These are phyloP conservation scores for Catagonus wagneri DNA, from an alignment of 2,113 vertebrate species.

Conservation along the genomic window DNA sequence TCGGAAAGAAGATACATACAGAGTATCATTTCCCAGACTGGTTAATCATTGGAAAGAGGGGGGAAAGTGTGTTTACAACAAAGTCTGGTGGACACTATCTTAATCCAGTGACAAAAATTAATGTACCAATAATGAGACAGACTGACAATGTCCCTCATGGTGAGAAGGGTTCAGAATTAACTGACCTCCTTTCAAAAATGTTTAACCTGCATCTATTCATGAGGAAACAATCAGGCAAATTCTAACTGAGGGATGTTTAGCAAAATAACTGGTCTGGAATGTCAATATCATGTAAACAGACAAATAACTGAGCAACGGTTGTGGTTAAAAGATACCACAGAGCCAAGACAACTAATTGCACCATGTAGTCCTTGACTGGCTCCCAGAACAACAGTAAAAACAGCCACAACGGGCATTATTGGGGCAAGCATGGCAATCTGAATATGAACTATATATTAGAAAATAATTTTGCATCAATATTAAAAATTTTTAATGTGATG, in stretches of 20 bases:
- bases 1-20: neutral
- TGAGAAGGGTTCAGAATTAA: neutral
- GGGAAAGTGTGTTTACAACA: neutral
- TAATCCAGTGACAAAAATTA: neutral
- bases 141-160: neutral
- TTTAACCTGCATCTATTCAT: neutral
- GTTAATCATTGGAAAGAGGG: neutral
- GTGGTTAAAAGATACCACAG: neutral
- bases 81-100: neutral
- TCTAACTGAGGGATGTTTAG: neutral
- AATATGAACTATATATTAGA: neutral
- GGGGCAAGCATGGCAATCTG: neutral
- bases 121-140: neutral
- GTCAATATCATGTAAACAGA: neutral
- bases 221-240: neutral
- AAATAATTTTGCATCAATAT: neutral
- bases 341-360: neutral
- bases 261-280: slow-evolving; percentile 31
- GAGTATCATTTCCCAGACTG: neutral
- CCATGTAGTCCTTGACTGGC: neutral
- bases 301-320: neutral
- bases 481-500: neutral
- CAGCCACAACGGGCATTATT: neutral
- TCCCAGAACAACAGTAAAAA: neutral
- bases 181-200: neutral